Base-by-base conservation (phyloP, 2,888 invertebrate genomes). In the Mystacides longicornis region DNA sequence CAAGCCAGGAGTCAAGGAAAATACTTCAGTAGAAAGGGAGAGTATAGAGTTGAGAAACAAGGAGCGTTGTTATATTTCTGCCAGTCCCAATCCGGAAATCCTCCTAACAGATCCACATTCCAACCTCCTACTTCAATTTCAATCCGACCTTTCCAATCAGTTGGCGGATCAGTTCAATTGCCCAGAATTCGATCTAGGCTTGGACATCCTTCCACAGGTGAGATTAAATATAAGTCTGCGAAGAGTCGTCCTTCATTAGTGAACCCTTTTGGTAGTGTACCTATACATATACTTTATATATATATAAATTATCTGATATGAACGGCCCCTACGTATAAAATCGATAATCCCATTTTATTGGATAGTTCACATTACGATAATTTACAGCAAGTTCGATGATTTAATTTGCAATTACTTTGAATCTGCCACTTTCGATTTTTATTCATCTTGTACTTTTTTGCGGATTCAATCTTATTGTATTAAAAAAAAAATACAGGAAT, bases 161-260 rank as follows among this genome's bases (percentile, higher is more conserved):
- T 57, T 57, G 57, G 58, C 55, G 20, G 57, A 59, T 47, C 55
- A 53, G 48, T 53, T 60, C 55, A 55, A 55, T 33, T 55, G 55
- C 31, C 56, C 60, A 19, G 58, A 57, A 52, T 60, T 56, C 60
- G 60, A 60, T 58, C 54, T 58, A 33, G 57, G 54, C 19, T 48
- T 52, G 55, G 55, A 55, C 43, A 48, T 49, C 48, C 52, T 53
- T 45, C 52, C 53, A 48, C 60, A 60, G 60, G 60, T 60, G 33
- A 58, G 60, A 47, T 49, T 23, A 27, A 23, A 20, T n/a, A n/a
- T 21, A 45, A 45, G 2, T 23, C 53, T 49, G 49, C 48, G 53
- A 37, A 20, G 53, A 47, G 48, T 47, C 48, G 49, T 42, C 53
- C 3, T 16, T 16, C 16, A 43, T 43, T 5, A n/a, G 37, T 37